Evolutionary conservation across 2,888 invertebrate species (phyloP), one percentile per base, ranked within the genome.

Genomic region (Athalia rosae): DNA sequence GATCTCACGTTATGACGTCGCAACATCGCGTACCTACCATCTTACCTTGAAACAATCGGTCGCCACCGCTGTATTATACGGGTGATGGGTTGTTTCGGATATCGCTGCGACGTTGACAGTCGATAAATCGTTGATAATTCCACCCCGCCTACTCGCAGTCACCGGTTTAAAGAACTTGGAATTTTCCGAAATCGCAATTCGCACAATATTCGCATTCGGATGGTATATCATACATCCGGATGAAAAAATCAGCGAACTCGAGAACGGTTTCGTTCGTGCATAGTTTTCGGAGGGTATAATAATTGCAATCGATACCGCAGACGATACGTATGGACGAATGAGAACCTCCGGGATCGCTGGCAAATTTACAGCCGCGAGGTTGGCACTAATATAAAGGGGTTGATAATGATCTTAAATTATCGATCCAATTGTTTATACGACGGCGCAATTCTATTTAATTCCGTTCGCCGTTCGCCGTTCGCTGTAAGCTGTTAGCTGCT

Each of bases 341-440:
- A 85, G 83, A 86, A 86, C 85, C 84, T 79, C 84, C 84, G 86
- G 83, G 64, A 80, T 82, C 78, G 81, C 78, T 81, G 82, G 83
- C 82, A 82, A 87, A 87, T 85, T 84, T 86, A 87, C 82, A 83
- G 85, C 83, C 82, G 81, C 83, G 82, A 83, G 83, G 85, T 84
- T 85, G 85, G 83, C 85, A 83, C 85, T 85, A 84, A 88, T 88
- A 86, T 85, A 86, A 87, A 85, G 85, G 86, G 85, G 85, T 81
- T 88, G 89, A 89, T 89, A 89, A 89, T 85, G 85, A 89, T 89
- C 89, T 87, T 84, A 86, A 88, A 89, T 88, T 89, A 89, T 89
- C 85, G 89, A 89, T 89, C 88, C 88, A 86, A 89, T 89, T 88
- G 88, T 89, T 89, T 88, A 88, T 88, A 88, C 86, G 87, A 86